Percentiles rank a stretch among this genome's conserved stretches.
phyloP scores from a whole-genome alignment of 2,113 vertebrate genomes.

The Etheostoma spectabile region DNA sequence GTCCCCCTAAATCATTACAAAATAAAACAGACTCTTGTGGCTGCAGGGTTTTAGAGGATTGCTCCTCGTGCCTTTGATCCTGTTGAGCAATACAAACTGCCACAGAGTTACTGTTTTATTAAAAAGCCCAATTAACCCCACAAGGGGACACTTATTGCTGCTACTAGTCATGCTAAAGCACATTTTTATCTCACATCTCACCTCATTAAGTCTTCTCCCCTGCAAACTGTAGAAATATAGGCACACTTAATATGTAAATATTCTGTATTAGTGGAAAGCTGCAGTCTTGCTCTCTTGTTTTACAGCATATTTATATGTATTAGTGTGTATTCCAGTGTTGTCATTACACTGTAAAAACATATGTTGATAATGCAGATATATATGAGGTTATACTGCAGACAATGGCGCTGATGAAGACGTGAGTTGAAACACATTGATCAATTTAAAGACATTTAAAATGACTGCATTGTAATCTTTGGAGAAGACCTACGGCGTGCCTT shows the following conservation, averaged over 20 bases:
- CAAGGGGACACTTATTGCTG: slow-evolving; percentile 40
- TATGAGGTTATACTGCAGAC: neutral
- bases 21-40: slow-evolving; percentile 6
- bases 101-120: slow-evolving; percentile 40
- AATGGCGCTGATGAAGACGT: too few relatives aligned
- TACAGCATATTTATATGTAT: slow-evolving; percentile 15
- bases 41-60: slow-evolving; percentile 3
- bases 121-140: slow-evolving; percentile 43
- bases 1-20: slow-evolving; percentile 4
- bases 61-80: slow-evolving; percentile 9
- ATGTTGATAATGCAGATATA: neutral
- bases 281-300: neutral
- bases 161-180: slow-evolving; percentile 39
- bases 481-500: too few relatives aligned
- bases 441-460: too few relatives aligned
- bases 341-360: neutral
- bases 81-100: slow-evolving; percentile 24
- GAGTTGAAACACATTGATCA: too few relatives aligned
- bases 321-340: neutral
- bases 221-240: slow-evolving; percentile 23
- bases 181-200: slow-evolving; percentile 36
- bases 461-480: too few relatives aligned
- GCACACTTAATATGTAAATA: slow-evolving; percentile 41
- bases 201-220: slow-evolving; percentile 52
- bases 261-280: slow-evolving; percentile 22